Evolutionary conservation across 2,888 invertebrate species (phyloP), one percentile per base, ranked within the genome.

Genomic region (Tenthredo scrophulariae): DNA sequence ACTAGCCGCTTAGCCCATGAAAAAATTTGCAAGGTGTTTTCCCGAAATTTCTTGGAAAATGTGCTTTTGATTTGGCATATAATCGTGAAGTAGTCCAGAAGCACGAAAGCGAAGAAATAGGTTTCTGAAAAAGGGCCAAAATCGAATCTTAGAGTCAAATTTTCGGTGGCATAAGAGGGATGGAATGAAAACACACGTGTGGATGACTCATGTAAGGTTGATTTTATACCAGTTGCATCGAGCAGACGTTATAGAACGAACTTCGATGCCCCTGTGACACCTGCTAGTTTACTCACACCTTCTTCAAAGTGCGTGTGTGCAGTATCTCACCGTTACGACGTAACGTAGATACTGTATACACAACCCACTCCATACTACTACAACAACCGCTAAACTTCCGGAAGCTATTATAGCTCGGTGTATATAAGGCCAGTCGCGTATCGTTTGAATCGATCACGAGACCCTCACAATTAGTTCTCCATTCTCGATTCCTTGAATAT

Each of bases 351-450:
- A 37, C 7, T 40, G 13, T 29, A 74, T 7, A 43, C 62, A 58
- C 22, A 40, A 37, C 37, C 40, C 62, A 40, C 26, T 54, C 18
- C 54, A 54, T 62, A 62, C 80, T 40, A 62, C 80, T 80, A 80
- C 80, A 62, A 62, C 33, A 80, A 80, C 58, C 62, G 80, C 80
- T 80, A 80, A 80, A 80, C 80, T 80, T 62, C 80, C 80, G 80
- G 80, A 80, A 80, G 62, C 33, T 80, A 80, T 80, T 80, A 62
- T 80, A 22, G 40, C 80, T 22, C 62, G 10, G 37, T 80, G 26
- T 62, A 40, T n/a, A 77, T 33, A 33, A 54, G 29, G 50, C 46
- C 77, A 54, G 46, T 10, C 7, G 18, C n/a, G 29, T 77, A 77
- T 62, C 80, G 62, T 40, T 40, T 37, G 62, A 80, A 80, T 62